phyloP scores from a whole-genome alignment of 2,113 vertebrate species.

The Candoia aspera region DNA sequence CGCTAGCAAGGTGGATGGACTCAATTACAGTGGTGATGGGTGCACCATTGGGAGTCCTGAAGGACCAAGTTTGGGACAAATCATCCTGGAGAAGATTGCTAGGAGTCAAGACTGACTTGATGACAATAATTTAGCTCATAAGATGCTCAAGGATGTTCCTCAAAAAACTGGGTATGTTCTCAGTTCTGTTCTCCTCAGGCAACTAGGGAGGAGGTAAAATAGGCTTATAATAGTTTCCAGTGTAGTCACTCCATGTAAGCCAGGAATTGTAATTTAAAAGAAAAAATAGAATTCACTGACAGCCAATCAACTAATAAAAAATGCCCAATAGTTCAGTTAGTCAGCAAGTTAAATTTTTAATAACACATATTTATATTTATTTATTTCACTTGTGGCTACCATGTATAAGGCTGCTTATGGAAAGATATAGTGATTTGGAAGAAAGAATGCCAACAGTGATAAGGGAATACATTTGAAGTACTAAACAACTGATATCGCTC shows the following conservation, averaged over 20 bases:
- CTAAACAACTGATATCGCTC: neutral
- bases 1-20: too few species aligned
- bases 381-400: neutral
- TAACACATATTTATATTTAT: too few species aligned
- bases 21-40: neutral
- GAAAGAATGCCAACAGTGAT: neutral
- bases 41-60: neutral
- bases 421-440: neutral
- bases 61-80: neutral
- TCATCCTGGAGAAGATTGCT: neutral
- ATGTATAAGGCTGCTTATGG: neutral
- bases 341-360: neutral
- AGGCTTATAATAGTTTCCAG: neutral
- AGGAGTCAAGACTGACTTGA: neutral
- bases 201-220: neutral
- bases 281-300: neutral
- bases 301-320: accelerated
- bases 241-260: neutral
- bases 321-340: accelerated
- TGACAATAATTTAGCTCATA: neutral
- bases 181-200: neutral
- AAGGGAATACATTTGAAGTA: neutral
- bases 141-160: neutral
- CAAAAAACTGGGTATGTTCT: neutral
- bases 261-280: neutral